phyloP scores from a whole-genome alignment of 2,113 vertebrate species.

The Chaenogobius annularis region DNA sequence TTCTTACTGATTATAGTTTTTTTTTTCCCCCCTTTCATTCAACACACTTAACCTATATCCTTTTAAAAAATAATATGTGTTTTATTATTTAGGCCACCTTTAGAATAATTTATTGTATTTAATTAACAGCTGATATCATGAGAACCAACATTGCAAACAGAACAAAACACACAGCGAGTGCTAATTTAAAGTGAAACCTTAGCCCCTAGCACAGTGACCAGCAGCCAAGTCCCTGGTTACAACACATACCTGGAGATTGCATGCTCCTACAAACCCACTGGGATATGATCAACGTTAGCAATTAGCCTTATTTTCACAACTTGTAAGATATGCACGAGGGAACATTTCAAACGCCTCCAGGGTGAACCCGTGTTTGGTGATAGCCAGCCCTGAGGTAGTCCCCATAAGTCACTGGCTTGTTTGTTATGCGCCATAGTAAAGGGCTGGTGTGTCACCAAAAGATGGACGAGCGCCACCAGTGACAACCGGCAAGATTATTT shows the following conservation, averaged over 20 bases:
- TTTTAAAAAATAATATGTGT: neutral
- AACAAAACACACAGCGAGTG: neutral
- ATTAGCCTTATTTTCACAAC: constrained; percentile 20
- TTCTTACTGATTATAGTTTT: too few species aligned
- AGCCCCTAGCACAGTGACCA: neutral
- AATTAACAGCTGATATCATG: neutral
- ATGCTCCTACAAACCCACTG: neutral
- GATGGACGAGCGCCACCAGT: constrained; percentile 3
- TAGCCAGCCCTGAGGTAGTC: constrained; percentile 7
- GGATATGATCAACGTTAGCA: constrained; percentile 15
- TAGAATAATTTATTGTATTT: neutral
- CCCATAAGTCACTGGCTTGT: constrained; percentile 8
- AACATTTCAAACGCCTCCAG: neutral
- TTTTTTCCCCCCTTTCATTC: neutral
- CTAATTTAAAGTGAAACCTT: neutral
- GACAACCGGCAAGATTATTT: constrained; percentile 13
- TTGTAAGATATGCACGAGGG: constrained; percentile 1
- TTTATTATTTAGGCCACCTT: too few species aligned
- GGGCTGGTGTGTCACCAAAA: constrained; percentile 5
- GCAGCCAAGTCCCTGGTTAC: constrained; percentile 5
- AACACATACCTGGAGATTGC: constrained; percentile 1
- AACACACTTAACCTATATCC: neutral
- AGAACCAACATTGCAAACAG: neutral
- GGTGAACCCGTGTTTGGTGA: constrained; percentile 24
- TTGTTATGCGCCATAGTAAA: neutral